Percentiles rank a stretch among this genome's conserved stretches.
phyloP scores from a whole-genome alignment of 2,113 vertebrate genomes.

The Redunca redunca region DNA sequence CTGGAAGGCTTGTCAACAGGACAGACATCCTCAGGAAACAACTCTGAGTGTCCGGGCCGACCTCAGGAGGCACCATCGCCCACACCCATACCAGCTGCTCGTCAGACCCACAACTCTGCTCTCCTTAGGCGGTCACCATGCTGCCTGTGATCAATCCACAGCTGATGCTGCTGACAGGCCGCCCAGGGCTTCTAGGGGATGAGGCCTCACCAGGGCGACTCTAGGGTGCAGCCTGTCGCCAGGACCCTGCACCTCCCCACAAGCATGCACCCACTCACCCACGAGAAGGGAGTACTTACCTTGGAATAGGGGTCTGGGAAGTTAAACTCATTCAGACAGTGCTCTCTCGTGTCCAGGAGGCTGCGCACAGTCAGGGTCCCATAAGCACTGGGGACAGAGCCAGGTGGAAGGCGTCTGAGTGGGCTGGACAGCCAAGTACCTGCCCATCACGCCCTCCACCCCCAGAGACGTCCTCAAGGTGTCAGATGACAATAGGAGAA shows the following conservation, averaged over 20 bases:
- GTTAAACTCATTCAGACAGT: slow-evolving; percentile 98
- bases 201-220: background rate
- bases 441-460: accelerated
- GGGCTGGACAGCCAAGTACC: accelerated
- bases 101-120: background rate
- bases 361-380: slow-evolving; percentile 98
- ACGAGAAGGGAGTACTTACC: slow-evolving; percentile 78
- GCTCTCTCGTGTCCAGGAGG: slow-evolving; percentile 96
- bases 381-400: slow-evolving; percentile 87
- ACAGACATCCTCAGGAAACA: background rate
- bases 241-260: accelerated
- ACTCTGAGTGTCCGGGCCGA: accelerated
- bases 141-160: accelerated
- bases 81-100: too few relatives aligned
- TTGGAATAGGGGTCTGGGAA: slow-evolving; percentile 98
- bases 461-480: accelerated
- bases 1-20: background rate
- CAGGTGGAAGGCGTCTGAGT: accelerated
- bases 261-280: background rate
- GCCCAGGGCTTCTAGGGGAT: accelerated
- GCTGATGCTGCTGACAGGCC: background rate
- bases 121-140: background rate
- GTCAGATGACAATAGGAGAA: accelerated
- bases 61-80: background rate
- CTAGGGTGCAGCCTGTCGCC: background rate